Evolutionary conservation across 2,888 invertebrate genomes (phyloP), one percentile per base, ranked within the genome.

Genomic region (Epistrophe grossulariae): DNA sequence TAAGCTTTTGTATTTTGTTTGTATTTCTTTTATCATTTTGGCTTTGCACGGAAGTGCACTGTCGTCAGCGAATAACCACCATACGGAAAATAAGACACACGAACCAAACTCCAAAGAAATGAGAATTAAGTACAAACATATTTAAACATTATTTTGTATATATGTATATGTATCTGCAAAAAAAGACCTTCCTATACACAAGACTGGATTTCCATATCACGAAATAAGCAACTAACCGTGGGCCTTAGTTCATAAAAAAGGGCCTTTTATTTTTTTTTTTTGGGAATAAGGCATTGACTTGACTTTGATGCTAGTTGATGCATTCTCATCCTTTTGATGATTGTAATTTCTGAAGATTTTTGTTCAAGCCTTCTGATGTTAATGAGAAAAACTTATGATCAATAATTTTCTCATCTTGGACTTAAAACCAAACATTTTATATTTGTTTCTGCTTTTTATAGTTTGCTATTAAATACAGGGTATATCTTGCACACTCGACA

Each of bases 21-120:
- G 35, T 52, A 11, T 40, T n/a, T 64, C 55, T 64, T 8, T 62
- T 45, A 72, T 62, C 11, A 48, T 19, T 71, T 52, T 52, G 31
- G 62, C 73, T 85, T 78, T 64, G 78, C 82, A 78, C 85, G 85
- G 85, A 85, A 85, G 85, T 84, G 81, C 76, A 84, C 81, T 52
- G 76, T 82, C 52, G 52, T 38, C 77, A 77, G 81, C 77, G 70
- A 73, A 77, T 73, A 82, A 78, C 68, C 60, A 79, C 68, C 48
- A n/a, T n/a, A 79, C 40, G 50, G 48, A 74, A 62, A 64, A 50
- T 66, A 80, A 79, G 70, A 74, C 1, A 50, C 74, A 79, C 43
- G 31, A 79, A 35, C 64, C 8, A n/a, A n/a, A n/a, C n/a, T n/a
- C n/a, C n/a, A 45, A 72, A 79, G 62, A 79, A 52, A 57, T 64